Evolutionary conservation across 2,797 vertebrate species (phyloP), one percentile per base, ranked within the genome.

Genomic region (Rhinogobio ventralis): DNA sequence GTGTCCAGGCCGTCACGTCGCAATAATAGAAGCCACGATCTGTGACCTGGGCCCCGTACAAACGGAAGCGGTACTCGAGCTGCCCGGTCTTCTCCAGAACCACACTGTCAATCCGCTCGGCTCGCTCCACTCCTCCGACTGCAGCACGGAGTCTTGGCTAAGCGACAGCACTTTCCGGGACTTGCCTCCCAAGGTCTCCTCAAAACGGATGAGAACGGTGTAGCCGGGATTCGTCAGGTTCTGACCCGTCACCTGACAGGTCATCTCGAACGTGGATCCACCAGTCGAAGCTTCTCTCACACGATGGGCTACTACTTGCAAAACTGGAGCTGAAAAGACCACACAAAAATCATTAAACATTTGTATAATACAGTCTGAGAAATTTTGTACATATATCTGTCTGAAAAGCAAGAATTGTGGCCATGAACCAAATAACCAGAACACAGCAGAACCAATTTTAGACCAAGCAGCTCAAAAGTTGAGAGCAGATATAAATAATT

Each of bases 251-350:
- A 97, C 95, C 19, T 91, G 92, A 93, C 98, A 99, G 13, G 93
- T 96, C 97, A 99, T 98, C 93, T 99, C 97, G 82, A 99, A 99
- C 1, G 96, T 98, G 39, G 96, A 96, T 28, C 98, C 97, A 2
- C 96, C 96, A 28, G 95, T 95, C 0, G 96, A 95, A 69, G 96
- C 96, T 0, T 96, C 95, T 57, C 96, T 96, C 49, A 95, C 25
- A n/a, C 93, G 95, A 66, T 93, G 93, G 0, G 97, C 97, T 46
- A 93, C 92, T 36, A 97, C 95, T n/a, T 94, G 95, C 0, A 99
- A 91, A 1, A 88, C 83, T 3, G 96, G 97, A 88, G 93, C 98
- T 99, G 93, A 81, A 93, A 92, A 0, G 15, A 77, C 15, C 23
- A 90, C n/a, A 90, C 88, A 88, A 78, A 11, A 23, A 11, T 8